Conservation (phyloP, 2,113 vertebrate species). For the Alouatta palliata region DNA sequence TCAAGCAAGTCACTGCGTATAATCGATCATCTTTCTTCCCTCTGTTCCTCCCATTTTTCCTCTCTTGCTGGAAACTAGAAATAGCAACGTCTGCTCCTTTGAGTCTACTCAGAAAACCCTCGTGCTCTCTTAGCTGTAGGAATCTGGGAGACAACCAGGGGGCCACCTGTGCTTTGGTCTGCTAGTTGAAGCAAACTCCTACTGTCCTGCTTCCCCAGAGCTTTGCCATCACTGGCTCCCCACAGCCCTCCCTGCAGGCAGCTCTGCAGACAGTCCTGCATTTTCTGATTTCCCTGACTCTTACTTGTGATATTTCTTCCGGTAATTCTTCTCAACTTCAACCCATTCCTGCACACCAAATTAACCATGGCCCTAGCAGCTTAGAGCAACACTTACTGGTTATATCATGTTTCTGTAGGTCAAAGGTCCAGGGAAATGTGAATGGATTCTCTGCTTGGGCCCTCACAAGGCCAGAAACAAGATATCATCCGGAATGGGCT, state of each 20-base stretch:
- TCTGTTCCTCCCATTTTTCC: neutral
- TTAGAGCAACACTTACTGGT: neutral
- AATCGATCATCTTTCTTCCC: neutral
- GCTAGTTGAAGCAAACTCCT: fast-evolving
- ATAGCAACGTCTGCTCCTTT: neutral
- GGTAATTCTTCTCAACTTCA: neutral
- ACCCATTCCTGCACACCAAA: neutral
- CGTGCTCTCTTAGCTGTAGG: fast-evolving
- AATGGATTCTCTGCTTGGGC: neutral
- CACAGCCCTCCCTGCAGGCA: neutral
- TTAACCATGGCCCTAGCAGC: neutral
- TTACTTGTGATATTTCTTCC: neutral
- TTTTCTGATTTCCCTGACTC: neutral
- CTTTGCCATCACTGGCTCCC: neutral
- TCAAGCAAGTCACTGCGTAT: neutral
- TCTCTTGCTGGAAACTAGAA: neutral
- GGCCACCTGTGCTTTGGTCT: neutral
- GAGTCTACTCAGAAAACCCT: neutral
- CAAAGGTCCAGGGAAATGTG: neutral
- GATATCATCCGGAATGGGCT: neutral
- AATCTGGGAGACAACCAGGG: neutral
- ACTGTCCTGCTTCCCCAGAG: fast-evolving
- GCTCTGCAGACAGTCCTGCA: neutral
- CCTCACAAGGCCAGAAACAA: neutral
- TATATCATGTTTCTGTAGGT: neutral